Percentiles rank a stretch among this genome's conserved stretches.
These are phyloP conservation scores for Sylvietta virens DNA, from an alignment of 2,113 vertebrate genomes.

Conservation along the genomic window DNA sequence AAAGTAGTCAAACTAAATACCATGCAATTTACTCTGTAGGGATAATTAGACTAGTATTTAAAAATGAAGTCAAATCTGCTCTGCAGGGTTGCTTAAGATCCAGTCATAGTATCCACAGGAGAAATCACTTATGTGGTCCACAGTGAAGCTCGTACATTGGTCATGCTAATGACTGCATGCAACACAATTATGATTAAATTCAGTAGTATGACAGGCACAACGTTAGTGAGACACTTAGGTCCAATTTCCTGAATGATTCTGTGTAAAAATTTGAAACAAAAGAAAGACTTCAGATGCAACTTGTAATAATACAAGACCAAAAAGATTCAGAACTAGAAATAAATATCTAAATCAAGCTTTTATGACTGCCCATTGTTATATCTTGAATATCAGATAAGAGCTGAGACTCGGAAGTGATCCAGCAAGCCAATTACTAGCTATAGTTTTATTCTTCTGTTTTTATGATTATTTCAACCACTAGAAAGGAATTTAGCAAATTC, in stretches of 20 bases:
- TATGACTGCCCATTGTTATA: not conserved
- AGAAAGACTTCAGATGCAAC: not conserved
- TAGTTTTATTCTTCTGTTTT: not conserved
- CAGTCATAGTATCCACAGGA: not conserved
- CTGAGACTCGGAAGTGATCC: not conserved
- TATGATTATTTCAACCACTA: not conserved
- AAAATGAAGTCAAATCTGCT: not conserved
- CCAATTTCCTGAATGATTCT: not conserved
- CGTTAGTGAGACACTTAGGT: not conserved
- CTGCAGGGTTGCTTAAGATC: not conserved
- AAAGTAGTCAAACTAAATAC: conserved; percentile 5
- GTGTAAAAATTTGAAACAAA: not conserved
- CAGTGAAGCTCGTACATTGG: not conserved
- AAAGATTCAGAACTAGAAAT: not conserved
- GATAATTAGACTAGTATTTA: conserved; percentile 18
- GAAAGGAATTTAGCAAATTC: not conserved
- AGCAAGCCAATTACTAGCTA: not conserved
- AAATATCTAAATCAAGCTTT: not conserved
- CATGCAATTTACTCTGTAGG: conserved; percentile 16
- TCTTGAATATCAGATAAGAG: not conserved
- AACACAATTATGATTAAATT: not conserved
- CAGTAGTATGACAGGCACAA: not conserved
- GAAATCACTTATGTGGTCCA: not conserved
- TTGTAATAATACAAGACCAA: not conserved
- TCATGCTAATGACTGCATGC: not conserved